These are phyloP conservation scores for Sclerodermus sp. DNA, from an alignment of 2,888 invertebrate species.

Conservation along the genomic window DNA sequence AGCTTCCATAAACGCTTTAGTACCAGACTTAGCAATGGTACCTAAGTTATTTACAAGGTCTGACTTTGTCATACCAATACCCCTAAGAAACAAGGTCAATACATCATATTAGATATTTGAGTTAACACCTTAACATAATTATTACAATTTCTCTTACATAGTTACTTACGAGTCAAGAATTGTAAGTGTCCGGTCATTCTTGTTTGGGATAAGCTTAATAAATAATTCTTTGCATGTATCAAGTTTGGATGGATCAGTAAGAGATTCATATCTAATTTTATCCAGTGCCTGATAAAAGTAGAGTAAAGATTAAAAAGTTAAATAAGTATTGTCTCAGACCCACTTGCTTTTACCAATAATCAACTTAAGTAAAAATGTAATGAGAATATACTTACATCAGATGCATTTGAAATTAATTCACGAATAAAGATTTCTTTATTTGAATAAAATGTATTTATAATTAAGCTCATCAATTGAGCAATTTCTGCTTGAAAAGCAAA, in stretches of 20 bases:
- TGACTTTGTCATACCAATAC: conserved; percentile 99
- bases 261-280: conserved; percentile 93
- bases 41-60: conserved; percentile 98
- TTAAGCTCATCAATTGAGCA: conserved; percentile 98
- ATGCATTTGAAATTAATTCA: conserved; percentile 99
- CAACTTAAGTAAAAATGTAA: too few species aligned
- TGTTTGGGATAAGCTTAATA: conserved; percentile 97
- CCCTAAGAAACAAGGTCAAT: conserved; percentile 56
- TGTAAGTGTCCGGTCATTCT: conserved; percentile 91
- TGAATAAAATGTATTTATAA: conserved; percentile 99
- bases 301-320: conserved; percentile 6
- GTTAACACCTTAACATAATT: conserved; percentile 83
- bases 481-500: conserved; percentile 99
- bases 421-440: conserved; percentile 99
- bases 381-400: conserved; percentile 68
- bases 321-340: neutral
- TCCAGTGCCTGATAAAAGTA: conserved; percentile 93
- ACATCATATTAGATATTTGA: neutral
- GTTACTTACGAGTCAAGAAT: too few species aligned
- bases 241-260: conserved; percentile 92
- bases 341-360: too few species aligned
- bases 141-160: too few species aligned
- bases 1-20: conserved; percentile 99
- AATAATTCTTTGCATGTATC: conserved; percentile 92
- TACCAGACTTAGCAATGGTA: conserved; percentile 99